phyloP scores from a whole-genome alignment of 2,797 vertebrate species.

The Acipenser oxyrinchus region DNA sequence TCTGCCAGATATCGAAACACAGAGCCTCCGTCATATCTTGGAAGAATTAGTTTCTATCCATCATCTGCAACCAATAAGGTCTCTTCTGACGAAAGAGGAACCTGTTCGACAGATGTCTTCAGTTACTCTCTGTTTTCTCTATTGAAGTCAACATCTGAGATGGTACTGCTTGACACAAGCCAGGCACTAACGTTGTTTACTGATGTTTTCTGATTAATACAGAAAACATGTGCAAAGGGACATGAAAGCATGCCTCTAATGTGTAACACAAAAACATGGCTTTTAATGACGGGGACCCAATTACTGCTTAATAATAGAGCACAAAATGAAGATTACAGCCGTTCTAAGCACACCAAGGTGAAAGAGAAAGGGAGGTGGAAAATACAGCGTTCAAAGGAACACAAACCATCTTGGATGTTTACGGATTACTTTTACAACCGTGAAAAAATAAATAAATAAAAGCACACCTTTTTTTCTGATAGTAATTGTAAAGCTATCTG shows the following conservation, averaged over 20 bases:
- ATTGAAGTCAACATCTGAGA: slow-evolving; percentile 56
- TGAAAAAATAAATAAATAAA: slow-evolving; percentile 52
- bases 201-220: slow-evolving; percentile 41
- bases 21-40: slow-evolving; percentile 51
- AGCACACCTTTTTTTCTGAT: slow-evolving; percentile 28
- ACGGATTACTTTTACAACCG: slow-evolving; percentile 43
- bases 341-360: slow-evolving; percentile 20
- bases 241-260: slow-evolving; percentile 41
- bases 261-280: slow-evolving; percentile 41
- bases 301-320: slow-evolving; percentile 17
- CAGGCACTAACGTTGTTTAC: slow-evolving; percentile 56
- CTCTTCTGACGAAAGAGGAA: slow-evolving; percentile 57
- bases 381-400: slow-evolving; percentile 46
- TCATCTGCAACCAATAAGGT: slow-evolving; percentile 69
- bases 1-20: slow-evolving; percentile 43
- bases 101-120: slow-evolving; percentile 68
- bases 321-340: too few relatives aligned
- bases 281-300: slow-evolving; percentile 27
- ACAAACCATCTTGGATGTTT: slow-evolving; percentile 33
- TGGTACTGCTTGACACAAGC: slow-evolving; percentile 59
- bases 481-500: slow-evolving; percentile 21
- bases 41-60: slow-evolving; percentile 52
- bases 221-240: slow-evolving; percentile 47
- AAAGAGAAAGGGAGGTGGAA: slow-evolving; percentile 26
- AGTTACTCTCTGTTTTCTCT: slow-evolving; percentile 45